Conservation (phyloP, 2,113 vertebrate genomes). For the Leptocoma aspasia region DNA sequence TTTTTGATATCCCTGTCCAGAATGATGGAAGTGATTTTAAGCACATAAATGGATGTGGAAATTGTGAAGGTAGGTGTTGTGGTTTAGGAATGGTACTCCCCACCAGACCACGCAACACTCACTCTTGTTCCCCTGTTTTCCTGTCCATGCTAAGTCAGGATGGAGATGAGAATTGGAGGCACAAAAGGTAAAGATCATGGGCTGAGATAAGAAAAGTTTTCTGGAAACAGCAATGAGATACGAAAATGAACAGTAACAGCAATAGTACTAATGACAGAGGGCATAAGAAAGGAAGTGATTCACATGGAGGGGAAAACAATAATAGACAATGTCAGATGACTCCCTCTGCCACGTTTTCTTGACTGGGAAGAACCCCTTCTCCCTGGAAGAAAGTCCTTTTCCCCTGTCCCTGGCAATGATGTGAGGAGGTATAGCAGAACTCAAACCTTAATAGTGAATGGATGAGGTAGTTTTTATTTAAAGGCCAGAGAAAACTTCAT, state of each 20-base stretch:
- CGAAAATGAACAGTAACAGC: neutral
- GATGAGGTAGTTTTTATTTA: neutral
- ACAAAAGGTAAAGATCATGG: neutral
- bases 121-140: rapidly evolving
- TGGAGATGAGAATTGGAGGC: neutral
- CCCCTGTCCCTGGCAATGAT: neutral
- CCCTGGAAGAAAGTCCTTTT: neutral
- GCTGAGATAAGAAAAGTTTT: neutral
- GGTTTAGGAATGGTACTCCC: neutral
- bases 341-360: neutral
- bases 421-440: neutral
- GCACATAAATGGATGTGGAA: neutral
- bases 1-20: neutral
- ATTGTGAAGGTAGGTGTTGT: neutral
- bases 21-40: neutral
- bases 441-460: neutral
- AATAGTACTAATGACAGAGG: neutral
- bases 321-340: neutral
- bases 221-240: neutral
- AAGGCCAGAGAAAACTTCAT: neutral
- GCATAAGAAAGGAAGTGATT: neutral
- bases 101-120: neutral
- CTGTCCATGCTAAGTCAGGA: rapidly evolving
- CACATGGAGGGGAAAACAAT: neutral
- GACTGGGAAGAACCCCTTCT: neutral